Percentiles rank a stretch among this genome's conserved stretches.
Conservation (phyloP, 2,113 vertebrate genomes). For the Globicephala melas region DNA sequence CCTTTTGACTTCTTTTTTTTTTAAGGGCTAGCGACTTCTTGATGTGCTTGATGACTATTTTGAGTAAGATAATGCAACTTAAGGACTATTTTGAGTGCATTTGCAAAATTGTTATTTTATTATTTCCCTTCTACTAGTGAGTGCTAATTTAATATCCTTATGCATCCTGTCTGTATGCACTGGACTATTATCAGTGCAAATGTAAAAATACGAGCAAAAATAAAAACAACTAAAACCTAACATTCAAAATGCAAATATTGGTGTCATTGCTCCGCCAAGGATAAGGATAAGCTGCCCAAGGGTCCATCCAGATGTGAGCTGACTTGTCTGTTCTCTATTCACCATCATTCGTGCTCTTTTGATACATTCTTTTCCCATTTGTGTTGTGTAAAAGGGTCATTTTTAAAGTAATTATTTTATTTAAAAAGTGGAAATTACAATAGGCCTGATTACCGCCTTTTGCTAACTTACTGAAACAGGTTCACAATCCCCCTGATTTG, state of each 20-base stretch:
- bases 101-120: background rate
- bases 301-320: background rate
- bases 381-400: background rate
- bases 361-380: background rate
- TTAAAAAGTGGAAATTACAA: background rate
- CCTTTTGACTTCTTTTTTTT: background rate
- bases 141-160: background rate
- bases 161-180: background rate
- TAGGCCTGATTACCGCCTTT: background rate
- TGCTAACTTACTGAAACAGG: background rate
- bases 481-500: background rate
- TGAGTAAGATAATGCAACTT: background rate
- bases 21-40: background rate
- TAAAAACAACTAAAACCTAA: background rate
- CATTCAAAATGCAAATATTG: background rate
- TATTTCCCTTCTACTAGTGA: background rate
- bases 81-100: background rate
- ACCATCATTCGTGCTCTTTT: background rate
- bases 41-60: background rate
- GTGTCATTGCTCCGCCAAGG: background rate
- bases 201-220: background rate
- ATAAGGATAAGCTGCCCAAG: background rate
- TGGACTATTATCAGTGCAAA: background rate
- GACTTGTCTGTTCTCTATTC: background rate
- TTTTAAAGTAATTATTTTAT: conserved; percentile 8